These are phyloP conservation scores for Leucoma salicis DNA, from an alignment of 2,888 invertebrate genomes.

Conservation along the genomic window DNA sequence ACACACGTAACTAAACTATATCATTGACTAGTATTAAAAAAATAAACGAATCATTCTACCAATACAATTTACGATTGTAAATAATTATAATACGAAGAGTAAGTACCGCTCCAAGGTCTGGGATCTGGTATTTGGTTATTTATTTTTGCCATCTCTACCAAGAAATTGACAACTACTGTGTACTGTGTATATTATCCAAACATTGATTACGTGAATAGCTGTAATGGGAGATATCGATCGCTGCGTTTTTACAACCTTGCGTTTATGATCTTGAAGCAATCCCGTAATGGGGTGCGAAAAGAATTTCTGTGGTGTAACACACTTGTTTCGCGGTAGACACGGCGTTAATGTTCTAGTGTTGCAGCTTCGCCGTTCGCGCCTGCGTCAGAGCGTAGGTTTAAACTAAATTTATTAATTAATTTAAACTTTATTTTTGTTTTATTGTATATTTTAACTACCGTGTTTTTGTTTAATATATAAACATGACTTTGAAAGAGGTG, in stretches of 20 bases:
- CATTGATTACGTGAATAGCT: constrained; percentile 3
- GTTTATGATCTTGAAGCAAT: constrained; percentile 15
- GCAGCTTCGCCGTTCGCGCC: constrained; percentile 11
- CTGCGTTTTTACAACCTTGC: constrained; percentile 2
- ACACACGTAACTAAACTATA: constrained; percentile 37
- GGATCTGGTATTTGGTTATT: constrained; percentile 36
- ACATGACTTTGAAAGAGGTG: constrained; percentile 1
- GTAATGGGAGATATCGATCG: constrained; percentile 8
- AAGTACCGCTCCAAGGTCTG: constrained; percentile 42
- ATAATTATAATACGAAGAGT: constrained; percentile 54
- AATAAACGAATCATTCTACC: constrained; percentile 64
- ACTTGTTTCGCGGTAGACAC: constrained; percentile 5
- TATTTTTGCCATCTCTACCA: constrained; percentile 27
- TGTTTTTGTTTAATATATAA: constrained; percentile 10
- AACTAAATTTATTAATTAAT: constrained; percentile 24
- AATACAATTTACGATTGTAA: constrained; percentile 64
- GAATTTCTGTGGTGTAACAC: constrained; percentile 4
- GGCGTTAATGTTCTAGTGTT: constrained; percentile 17
- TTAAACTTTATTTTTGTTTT: constrained; percentile 11
- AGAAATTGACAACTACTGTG: constrained; percentile 30
- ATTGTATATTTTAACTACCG: constrained; percentile 10
- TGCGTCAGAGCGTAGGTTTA: constrained; percentile 35
- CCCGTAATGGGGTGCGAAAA: constrained; percentile 16
- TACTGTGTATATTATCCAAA: constrained; percentile 21
- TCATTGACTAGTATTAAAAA: constrained; percentile 57